These are phyloP conservation scores for Rapana venosa DNA, from an alignment of 2,888 invertebrate genomes.

Conservation along the genomic window DNA sequence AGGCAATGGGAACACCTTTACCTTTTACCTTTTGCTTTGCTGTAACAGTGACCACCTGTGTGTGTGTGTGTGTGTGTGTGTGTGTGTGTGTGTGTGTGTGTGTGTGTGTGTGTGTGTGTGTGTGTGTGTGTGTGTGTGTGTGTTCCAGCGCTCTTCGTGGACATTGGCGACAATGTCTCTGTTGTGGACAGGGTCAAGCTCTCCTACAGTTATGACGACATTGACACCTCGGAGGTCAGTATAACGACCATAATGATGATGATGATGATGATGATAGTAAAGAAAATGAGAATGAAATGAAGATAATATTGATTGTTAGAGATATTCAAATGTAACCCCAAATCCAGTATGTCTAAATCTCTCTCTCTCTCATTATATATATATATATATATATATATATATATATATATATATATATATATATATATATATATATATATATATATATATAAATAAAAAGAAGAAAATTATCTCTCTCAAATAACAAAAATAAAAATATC, in stretches of 20 bases:
- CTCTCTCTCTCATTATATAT: too few species aligned
- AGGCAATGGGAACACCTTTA: too few species aligned
- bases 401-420: too few species aligned
- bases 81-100: background rate
- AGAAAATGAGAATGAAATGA: background rate
- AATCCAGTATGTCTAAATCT: too few species aligned
- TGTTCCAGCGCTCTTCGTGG: slow-evolving; percentile 74
- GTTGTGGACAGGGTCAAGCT: slow-evolving; percentile 75
- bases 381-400: too few species aligned
- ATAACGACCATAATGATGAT: background rate
- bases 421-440: too few species aligned
- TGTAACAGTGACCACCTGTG: too few species aligned
- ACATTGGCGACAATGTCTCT: slow-evolving; percentile 74
- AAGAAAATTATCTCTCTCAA: too few species aligned
- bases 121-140: background rate
- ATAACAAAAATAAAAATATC: background rate
- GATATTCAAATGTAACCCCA: too few species aligned
- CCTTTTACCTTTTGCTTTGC: too few species aligned
- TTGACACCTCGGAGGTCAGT: slow-evolving; percentile 62
- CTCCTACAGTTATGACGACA: slow-evolving; percentile 73
- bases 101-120: background rate
- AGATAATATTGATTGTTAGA: background rate
- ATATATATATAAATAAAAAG: too few species aligned
- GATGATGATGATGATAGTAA: background rate
- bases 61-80: background rate